phyloP scores from a whole-genome alignment of 2,113 vertebrate genomes.

The Polypterus senegalus region DNA sequence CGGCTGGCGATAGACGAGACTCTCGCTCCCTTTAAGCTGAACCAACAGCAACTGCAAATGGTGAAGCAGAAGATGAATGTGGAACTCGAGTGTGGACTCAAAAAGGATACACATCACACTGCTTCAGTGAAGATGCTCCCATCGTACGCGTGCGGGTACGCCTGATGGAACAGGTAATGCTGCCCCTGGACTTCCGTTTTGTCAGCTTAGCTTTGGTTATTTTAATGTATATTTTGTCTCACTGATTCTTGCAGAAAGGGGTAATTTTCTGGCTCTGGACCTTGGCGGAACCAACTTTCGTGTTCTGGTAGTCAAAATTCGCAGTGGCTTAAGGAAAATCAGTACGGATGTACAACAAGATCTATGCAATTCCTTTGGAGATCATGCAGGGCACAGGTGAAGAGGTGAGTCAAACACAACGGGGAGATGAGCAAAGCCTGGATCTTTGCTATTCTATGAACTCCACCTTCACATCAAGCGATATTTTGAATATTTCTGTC shows the following conservation, averaged over 20 bases:
- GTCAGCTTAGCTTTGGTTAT: not conserved
- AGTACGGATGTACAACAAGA: conserved; percentile 75
- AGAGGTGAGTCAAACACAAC: conserved; percentile 51
- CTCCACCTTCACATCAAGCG: too few species aligned
- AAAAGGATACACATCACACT: conserved; percentile 38
- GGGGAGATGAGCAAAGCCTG: too few species aligned
- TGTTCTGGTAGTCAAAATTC: conserved; percentile 77
- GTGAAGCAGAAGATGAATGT: conserved; percentile 62
- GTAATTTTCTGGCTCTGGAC: conserved; percentile 81
- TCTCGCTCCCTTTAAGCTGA: conserved; percentile 54
- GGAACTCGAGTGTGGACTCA: conserved; percentile 70
- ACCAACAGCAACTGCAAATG: conserved; percentile 41
- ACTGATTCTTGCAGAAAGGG: conserved; percentile 54
- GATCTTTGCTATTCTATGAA: too few species aligned
- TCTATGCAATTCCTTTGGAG: conserved; percentile 79
- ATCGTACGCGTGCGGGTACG: conserved; percentile 57
- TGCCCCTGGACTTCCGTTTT: not conserved
- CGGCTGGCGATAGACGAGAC: conserved; percentile 46
- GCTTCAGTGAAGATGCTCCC: conserved; percentile 85
- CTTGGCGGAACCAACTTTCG: conserved; percentile 88
- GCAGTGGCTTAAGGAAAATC: conserved; percentile 56
- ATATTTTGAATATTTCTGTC: too few species aligned
- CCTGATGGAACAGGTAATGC: conserved; percentile 76
- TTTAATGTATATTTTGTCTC: not conserved
- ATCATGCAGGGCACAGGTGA: conserved; percentile 93